A percentile compares a stretch with the other conserved stretches of the same genome.
Evolutionary conservation across 1,140 invertebrate genomes (phyloP).

Genomic region (Dendrolimus punctatus): DNA sequence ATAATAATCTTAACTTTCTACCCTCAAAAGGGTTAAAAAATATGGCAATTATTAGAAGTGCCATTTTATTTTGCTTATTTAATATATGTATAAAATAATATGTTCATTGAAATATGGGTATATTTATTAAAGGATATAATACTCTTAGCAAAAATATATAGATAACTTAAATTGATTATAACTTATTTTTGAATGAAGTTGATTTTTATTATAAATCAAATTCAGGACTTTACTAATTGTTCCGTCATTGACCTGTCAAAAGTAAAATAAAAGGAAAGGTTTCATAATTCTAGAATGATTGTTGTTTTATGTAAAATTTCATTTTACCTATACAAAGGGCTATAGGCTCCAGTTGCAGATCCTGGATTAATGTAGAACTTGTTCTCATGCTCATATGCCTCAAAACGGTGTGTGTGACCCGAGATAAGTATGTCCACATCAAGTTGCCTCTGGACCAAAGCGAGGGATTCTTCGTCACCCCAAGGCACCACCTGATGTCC

Average conservation of each 20-base stretch:
- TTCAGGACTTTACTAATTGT: too few relatives aligned
- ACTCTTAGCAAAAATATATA: too few relatives aligned
- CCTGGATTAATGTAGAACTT: conserved; percentile 99
- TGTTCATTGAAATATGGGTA: too few relatives aligned
- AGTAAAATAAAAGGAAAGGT: not conserved
- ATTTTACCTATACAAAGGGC: conserved; percentile 88
- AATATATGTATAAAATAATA: too few relatives aligned
- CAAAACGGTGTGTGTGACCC: conserved; percentile 99
- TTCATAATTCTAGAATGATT: not conserved
- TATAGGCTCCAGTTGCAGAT: conserved; percentile 98
- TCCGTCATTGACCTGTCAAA: not conserved
- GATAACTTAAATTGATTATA: too few relatives aligned
- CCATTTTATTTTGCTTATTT: too few relatives aligned
- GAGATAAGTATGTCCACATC: conserved; percentile 99
- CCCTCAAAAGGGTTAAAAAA: too few relatives aligned
- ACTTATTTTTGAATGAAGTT: too few relatives aligned
- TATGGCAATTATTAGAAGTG: too few relatives aligned
- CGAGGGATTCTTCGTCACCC: conserved; percentile 94
- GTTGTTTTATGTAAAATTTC: not conserved
- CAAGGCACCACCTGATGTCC: conserved; percentile 98
- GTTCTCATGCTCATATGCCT: conserved; percentile 98
- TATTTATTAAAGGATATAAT: too few relatives aligned
- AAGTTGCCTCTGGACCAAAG: conserved; percentile 94
- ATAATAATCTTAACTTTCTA: too few relatives aligned
- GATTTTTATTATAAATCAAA: too few relatives aligned